Base-by-base conservation (phyloP, 2,888 invertebrate species). In the Diaprepes abbreviatus region DNA sequence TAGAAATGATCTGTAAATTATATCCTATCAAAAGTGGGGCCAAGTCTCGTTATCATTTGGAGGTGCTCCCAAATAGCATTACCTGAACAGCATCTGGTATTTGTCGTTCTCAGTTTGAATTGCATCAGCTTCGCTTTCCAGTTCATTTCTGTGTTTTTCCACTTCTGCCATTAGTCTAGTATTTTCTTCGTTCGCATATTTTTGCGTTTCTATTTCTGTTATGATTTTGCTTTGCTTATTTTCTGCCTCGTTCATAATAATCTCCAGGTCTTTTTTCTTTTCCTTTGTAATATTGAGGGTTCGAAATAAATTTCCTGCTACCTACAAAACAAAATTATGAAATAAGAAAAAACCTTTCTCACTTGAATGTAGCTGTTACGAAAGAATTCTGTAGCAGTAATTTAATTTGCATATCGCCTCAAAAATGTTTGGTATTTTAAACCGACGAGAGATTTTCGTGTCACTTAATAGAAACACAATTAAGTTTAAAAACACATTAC, bases 171-270 rank as follows among this genome's bases (percentile, higher is more conserved):
- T 74, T 31, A 83, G 80, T 28, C 74, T 76, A 57, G 80, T 82
- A 3, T 74, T 70, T 43, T 80, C 79, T 16, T 76, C 77, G 60
- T 81, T 82, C 3, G 73, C 67, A 10, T 74, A 76, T 66, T 80
- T 81, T 68, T 85, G 85, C 72, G 85, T 86, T 77, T 90, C 91
- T 62, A 88, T 88, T 78, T 90, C 90, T 73, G 86, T 83, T 79
- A 87, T 81, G 65, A 87, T 80, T 72, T 86, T 87, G 0, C 89
- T 88, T 74, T 88, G 88, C 35, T 86, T 84, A 74, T 89, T 89
- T 79, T 91, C 90, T 74, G 86, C 84, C 60, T 86, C 80, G 50
- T 71, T 69, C 69, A 75, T 63, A 12, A 75, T 65, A 17, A 76
- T 74, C 58, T 78, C 86, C 50, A 85, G 77, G 17, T 81, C 80